Conservation (phyloP, 1,140 invertebrate genomes). For the Paracyclopina nana region DNA sequence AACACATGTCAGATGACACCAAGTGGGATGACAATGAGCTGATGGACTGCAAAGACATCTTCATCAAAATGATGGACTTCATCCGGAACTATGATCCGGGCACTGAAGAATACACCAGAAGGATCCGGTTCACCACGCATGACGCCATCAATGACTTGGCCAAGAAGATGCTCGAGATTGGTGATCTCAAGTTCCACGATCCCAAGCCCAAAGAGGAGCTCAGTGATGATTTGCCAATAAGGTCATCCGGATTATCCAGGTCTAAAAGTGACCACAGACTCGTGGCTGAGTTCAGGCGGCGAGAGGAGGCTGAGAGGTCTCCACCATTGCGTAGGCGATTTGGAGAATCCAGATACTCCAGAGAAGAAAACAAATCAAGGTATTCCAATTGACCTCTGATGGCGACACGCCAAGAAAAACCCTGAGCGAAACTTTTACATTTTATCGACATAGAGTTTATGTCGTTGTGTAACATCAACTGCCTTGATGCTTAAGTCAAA, state of each 20-base stretch:
- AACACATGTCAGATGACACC: conserved; percentile 58
- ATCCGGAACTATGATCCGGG: conserved; percentile 57
- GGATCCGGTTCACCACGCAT: conserved; percentile 59
- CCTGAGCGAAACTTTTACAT: too few species aligned
- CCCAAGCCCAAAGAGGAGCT: neutral
- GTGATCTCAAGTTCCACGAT: conserved; percentile 41
- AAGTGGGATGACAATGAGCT: conserved; percentile 44
- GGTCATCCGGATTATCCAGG: conserved; percentile 48
- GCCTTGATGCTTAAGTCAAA: too few species aligned
- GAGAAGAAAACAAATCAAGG: conserved; percentile 18
- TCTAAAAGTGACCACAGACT: conserved; percentile 81
- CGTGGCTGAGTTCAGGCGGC: conserved; percentile 64
- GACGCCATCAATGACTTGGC: conserved; percentile 50
- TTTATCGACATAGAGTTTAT: too few species aligned
- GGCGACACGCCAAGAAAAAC: too few species aligned
- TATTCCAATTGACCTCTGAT: too few species aligned
- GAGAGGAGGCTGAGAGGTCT: conserved; percentile 36
- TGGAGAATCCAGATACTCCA: conserved; percentile 21
- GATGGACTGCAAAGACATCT: conserved; percentile 82
- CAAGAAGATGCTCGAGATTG: conserved; percentile 28
- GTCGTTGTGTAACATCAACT: too few species aligned
- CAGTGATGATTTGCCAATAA: conserved; percentile 5
- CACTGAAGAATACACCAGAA: conserved; percentile 47
- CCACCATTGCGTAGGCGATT: conserved; percentile 20
- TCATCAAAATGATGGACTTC: conserved; percentile 74